Base-by-base conservation (phyloP, 2,888 invertebrate genomes). In the Heliconius sara region DNA sequence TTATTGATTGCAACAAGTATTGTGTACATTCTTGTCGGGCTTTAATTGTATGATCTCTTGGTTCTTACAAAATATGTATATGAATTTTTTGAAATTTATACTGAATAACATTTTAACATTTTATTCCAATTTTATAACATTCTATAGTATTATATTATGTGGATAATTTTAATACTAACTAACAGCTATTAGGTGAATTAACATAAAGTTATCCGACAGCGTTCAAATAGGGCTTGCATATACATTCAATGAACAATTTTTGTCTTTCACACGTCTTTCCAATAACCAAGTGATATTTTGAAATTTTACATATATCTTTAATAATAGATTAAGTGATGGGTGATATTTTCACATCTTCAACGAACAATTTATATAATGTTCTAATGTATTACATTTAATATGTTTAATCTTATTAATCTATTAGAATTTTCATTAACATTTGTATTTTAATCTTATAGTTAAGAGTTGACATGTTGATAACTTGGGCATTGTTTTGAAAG, bases 201-300 rank as follows among this genome's bases (percentile, higher is more conserved):
- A 70, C 43, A 16, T 70, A 25, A 70, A 70, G 70, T 70, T 70
- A 43, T 43, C 13, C 16, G 22, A 9, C 34, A 43, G 25, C 22
- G 12, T 9, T 43, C 13, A 70, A 70, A 70, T 16, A 16, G 43
- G 16, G 43, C 25, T 43, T 30, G n/a, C 43, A 16, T 43, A 9
- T 47, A 70, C 7, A 39, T 25, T 25, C 25, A 70, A 43, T 43
- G 1, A 25, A 70, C 81, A 68, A 66, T 74, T 81, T 80, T 82
- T 85, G 81, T 81, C 81, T 81, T 78, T 78, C 85, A 84, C 82
- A 86, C 85, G 91, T 91, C 89, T 93, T 91, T 92, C 91, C 90
- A 88, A 89, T 89, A 89, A 90, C 87, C 90, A 89, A 92, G 93
- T 93, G 92, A 94, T 94, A 93, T 93, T 92, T 92, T 85, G 89